Base-by-base conservation (phyloP, 2,888 invertebrate species). In the Salpingus planirostris region DNA sequence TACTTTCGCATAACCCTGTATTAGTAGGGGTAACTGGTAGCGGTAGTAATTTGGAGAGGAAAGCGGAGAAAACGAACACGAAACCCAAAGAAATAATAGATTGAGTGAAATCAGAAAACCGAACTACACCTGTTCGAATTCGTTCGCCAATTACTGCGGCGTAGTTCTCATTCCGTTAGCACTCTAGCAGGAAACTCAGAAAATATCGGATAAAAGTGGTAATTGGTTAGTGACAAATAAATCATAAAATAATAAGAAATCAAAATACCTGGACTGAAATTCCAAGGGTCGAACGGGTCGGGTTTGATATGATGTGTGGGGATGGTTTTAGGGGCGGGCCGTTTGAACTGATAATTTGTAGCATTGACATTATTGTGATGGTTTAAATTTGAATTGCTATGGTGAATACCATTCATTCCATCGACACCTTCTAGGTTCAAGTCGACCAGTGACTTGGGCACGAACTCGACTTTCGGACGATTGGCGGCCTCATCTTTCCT, bases 401-500 rank as follows among this genome's bases (percentile, higher is more conserved):
- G 38, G 33, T 52, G 46, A 68, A 78, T 73, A 74, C 76, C 76
- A 67, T 85, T 84, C 57, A 76, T 60, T 57, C 69, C 69, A 55
- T 76, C 76, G 57, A 76, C 69, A 56, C 75, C 76, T 62, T 87
- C 88, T 66, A 89, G 81, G 67, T 86, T 77, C 45, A 91, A 76
- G 68, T 91, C 91, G 42, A 84, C 76, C 55, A 92, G 71, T 38
- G 89, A 85, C 73, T 91, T 92, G 55, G 92, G 91, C 55, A 86
- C 78, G 66, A 91, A 93, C 68, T 91, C 90, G 67, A 80, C 59
- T 71, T 88, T 88, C 49, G 91, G 91, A 68, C 88, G 82, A 69
- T 73, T 78, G 49, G 82, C 84, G 38, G 91, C 90, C 65, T 91
- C 91, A 55, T 88, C 84, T 68, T 86, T 87, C 72, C 88, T 88